phyloP scores from a whole-genome alignment of 2,797 vertebrate genomes.

The Bovichtus diacanthus region DNA sequence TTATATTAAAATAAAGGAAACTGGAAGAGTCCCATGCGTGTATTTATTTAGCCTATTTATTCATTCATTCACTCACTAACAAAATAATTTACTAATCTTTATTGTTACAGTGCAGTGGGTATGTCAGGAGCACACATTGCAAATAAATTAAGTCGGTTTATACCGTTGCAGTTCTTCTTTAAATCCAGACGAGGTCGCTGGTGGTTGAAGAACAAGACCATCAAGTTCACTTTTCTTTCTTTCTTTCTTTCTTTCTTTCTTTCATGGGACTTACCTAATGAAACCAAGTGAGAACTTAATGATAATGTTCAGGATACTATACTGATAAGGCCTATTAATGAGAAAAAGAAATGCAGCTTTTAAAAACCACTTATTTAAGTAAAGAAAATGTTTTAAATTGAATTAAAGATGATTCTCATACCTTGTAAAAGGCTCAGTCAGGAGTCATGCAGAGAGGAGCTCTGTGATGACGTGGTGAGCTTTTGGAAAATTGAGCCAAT shows the following conservation, averaged over 20 bases:
- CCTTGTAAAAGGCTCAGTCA: not conserved
- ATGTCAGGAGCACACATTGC: not conserved
- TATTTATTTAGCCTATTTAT: not conserved
- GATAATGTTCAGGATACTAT: not conserved
- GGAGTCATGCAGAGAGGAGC: not conserved
- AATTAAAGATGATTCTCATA: too few relatives aligned
- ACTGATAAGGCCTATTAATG: not conserved
- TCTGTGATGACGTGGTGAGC: not conserved
- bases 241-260: not conserved
- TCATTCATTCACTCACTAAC: not conserved
- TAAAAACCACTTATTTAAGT: not conserved
- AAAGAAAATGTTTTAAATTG: too few relatives aligned
- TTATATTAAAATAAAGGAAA: not conserved
- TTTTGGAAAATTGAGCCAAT: conserved; percentile 2
- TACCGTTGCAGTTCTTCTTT: conserved; percentile 4
- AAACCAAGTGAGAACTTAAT: not conserved
- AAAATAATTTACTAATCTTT: too few relatives aligned
- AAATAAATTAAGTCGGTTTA: not conserved
- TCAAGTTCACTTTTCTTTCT: not conserved
- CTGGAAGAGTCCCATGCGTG: not conserved
- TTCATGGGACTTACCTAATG: not conserved
- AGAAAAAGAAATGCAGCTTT: too few relatives aligned
- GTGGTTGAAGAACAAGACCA: not conserved
- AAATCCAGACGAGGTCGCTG: conserved; percentile 42
- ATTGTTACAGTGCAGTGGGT: not conserved